phyloP scores from a whole-genome alignment of 2,113 vertebrate genomes.

The Ailurus styani region DNA sequence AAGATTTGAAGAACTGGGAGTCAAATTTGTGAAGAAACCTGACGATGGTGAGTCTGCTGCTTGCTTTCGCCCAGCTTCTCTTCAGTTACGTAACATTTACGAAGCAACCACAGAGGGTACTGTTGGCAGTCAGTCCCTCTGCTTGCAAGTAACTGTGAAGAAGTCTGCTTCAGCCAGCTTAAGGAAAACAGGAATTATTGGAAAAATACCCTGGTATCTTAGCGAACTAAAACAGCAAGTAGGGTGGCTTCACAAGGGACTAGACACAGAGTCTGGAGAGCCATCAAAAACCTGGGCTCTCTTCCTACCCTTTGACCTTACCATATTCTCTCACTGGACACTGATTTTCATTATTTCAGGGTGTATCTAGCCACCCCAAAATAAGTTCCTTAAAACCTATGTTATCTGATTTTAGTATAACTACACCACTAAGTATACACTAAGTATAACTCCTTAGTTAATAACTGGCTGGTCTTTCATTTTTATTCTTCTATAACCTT shows the following conservation, averaged over 20 bases:
- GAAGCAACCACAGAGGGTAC: background rate
- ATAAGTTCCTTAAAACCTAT: background rate
- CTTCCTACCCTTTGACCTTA: background rate
- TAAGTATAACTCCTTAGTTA: background rate
- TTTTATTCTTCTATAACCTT: background rate
- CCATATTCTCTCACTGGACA: background rate
- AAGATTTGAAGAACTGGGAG: slow-evolving; percentile 93
- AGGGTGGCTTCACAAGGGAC: background rate
- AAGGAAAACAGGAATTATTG: background rate
- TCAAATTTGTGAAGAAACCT: slow-evolving; percentile 97
- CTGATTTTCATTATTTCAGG: background rate
- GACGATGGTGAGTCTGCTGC: slow-evolving; percentile 89
- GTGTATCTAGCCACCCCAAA: background rate
- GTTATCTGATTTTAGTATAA: background rate
- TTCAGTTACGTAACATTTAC: background rate
- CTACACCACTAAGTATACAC: too few species aligned
- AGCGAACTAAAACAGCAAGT: background rate
- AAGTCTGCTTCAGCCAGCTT: background rate
- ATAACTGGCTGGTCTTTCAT: background rate
- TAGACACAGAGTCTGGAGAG: background rate
- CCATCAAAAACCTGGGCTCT: background rate
- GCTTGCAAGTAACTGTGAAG: background rate
- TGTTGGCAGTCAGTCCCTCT: background rate
- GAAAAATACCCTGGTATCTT: background rate
- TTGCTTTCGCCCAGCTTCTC: background rate